phyloP scores from a whole-genome alignment of 1,140 invertebrate genomes.

The Micrasema minimum region DNA sequence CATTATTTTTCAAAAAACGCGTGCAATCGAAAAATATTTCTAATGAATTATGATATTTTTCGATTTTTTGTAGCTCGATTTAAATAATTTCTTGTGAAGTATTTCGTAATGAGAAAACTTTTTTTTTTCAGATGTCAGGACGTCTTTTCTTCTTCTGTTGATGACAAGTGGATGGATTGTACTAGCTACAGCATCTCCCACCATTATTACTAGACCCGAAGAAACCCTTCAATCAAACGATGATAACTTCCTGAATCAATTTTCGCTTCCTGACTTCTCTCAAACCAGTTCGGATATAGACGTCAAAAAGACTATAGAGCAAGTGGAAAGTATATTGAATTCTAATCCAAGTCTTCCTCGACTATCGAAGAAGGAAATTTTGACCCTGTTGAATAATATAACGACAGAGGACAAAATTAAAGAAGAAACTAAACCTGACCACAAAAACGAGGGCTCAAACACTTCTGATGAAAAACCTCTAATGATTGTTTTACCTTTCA shows the following conservation, averaged over 20 bases:
- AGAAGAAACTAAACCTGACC: background rate
- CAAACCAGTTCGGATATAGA: constrained; percentile 50
- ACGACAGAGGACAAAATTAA: constrained; percentile 63
- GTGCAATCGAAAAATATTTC: too few species aligned
- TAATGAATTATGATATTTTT: too few species aligned
- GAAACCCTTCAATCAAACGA: background rate
- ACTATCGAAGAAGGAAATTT: constrained; percentile 68
- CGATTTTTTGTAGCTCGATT: too few species aligned
- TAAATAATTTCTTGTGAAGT: too few species aligned
- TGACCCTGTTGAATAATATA: constrained; percentile 71
- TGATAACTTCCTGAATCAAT: constrained; percentile 6
- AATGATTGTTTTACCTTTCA: constrained; percentile 66
- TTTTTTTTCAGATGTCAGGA: constrained; percentile 37
- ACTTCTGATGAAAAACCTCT: constrained; percentile 52
- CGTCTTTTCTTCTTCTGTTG: constrained; percentile 11
- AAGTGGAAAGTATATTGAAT: constrained; percentile 70
- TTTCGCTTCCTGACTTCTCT: constrained; percentile 26
- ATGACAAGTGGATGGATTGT: background rate
- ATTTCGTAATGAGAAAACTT: too few species aligned
- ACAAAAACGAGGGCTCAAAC: background rate
- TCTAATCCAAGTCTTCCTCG: constrained; percentile 68
- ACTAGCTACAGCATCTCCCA: background rate
- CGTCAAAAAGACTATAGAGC: constrained; percentile 68
- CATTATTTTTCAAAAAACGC: too few species aligned
- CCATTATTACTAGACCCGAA: background rate